Percentiles rank a stretch among this genome's conserved stretches.
Conservation (phyloP, 2,797 vertebrate species). For the Squalus acanthias region DNA sequence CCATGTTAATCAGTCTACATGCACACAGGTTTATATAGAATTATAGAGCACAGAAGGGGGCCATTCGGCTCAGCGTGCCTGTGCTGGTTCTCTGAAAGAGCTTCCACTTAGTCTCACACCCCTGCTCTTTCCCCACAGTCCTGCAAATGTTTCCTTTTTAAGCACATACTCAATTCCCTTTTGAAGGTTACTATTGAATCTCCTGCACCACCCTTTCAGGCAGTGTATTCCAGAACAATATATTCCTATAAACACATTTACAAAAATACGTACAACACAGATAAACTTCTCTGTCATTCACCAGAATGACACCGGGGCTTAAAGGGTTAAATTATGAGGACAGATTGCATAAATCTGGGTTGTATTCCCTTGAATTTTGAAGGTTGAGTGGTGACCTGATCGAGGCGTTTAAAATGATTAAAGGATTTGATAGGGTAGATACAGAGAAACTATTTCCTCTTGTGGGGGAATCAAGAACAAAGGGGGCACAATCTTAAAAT, state of each 20-base stretch:
- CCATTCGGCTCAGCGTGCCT: background rate
- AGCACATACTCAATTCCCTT: background rate
- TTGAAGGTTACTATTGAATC: background rate
- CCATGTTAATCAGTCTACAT: slow-evolving; percentile 39
- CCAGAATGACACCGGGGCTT: background rate
- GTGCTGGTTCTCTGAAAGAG: background rate
- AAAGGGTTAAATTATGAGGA: background rate
- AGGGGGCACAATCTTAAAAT: background rate
- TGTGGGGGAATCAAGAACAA: background rate
- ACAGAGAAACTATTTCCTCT: background rate
- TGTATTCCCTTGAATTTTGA: background rate
- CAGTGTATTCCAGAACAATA: background rate
- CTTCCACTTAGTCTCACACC: background rate
- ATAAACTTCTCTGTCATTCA: background rate
- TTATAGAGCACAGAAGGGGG: background rate
- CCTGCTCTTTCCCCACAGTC: background rate
- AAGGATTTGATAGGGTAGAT: background rate
- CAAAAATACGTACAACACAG: background rate
- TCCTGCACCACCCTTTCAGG: too few relatives aligned
- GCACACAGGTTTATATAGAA: slow-evolving; percentile 34
- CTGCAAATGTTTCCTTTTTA: background rate
- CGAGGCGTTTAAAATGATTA: background rate
- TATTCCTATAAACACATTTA: background rate
- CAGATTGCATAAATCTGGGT: background rate
- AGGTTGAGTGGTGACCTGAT: background rate